Base-by-base conservation (phyloP, 2,797 vertebrate species). In the Eutrigla gurnardus region DNA sequence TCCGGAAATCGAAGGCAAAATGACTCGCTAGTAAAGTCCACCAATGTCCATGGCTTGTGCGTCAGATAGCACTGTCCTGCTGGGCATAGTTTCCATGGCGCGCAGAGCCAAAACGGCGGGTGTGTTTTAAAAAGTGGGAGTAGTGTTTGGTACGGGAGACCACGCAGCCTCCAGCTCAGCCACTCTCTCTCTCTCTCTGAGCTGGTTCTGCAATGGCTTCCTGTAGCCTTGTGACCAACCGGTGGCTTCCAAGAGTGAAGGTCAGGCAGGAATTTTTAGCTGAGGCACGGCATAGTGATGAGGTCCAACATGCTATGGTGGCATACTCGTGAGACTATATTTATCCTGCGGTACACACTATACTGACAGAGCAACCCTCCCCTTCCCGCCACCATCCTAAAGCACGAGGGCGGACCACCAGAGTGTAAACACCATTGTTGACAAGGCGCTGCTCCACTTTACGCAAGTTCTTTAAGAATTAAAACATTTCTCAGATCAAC, bases 231-330 rank as follows among this genome's bases (percentile, higher is more conserved):
- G 91, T 53, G 92, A 94, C 94, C 92, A 87, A 87, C 87, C 88
- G 77, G 91, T 89, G 91, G 93, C 91, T 94, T 94, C 93, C 93
- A 94, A 93, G 94, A 94, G 93, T 94, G 94, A 96, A 95, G 94
- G 95, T 95, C 95, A 95, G 89, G 81, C 70, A 76, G 93, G 95
- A 94, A 97, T 98, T 97, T 98, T 98, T 98, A 98, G 96, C 96
- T 91, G 92, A 94, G 92, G 95, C 94, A 93, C 93, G 90, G 92
- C 93, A 89, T 91, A 92, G 94, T 94, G 94, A 95, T 94, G 95
- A 94, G 94, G 92, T 94, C 96, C 93, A 93, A 93, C 95, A 96
- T 93, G 84, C 91, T 93, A 78, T 91, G 92, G 94, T 93, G 93
- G 94, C 95, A 94, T 94, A 94, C 89, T 76, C 92, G 93, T 88